A percentile compares a stretch with the other conserved stretches of the same genome.
These are phyloP conservation scores for Thaleichthys pacificus DNA, from an alignment of 2,797 vertebrate species.

Conservation along the genomic window DNA sequence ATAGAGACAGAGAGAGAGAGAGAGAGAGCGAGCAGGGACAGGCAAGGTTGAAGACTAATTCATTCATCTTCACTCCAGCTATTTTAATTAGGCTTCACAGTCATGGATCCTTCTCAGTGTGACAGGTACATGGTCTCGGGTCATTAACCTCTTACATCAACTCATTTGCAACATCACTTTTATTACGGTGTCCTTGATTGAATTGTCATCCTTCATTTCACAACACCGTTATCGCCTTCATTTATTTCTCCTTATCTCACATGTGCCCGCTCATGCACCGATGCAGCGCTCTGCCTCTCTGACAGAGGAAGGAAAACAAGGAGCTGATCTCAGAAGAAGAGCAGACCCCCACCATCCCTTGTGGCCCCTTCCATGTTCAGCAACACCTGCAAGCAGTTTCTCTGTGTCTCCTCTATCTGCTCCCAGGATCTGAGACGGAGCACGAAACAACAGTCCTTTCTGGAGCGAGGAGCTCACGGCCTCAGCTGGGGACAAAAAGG, in stretches of 20 bases:
- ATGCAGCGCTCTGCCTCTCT: slow-evolving; percentile 1
- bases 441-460: slow-evolving; percentile 8
- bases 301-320: background rate
- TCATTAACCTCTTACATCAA: slow-evolving; percentile 43
- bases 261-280: background rate
- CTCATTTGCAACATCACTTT: slow-evolving; percentile 20
- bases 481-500: background rate
- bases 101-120: slow-evolving; percentile 26
- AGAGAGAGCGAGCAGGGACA: slow-evolving; percentile 18
- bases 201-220: slow-evolving; percentile 56
- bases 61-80: slow-evolving; percentile 5
- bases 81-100: slow-evolving; percentile 23
- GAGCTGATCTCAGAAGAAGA: background rate
- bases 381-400: slow-evolving; percentile 29
- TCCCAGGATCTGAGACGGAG: slow-evolving; percentile 21
- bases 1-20: background rate
- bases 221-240: slow-evolving; percentile 19
- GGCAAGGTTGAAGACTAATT: slow-evolving; percentile 7
- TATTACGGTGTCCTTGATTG: slow-evolving; percentile 40
- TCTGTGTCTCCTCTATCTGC: slow-evolving; percentile 10
- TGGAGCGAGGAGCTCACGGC: background rate
- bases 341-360: background rate
- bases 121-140: slow-evolving; percentile 35
- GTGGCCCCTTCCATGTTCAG: slow-evolving; percentile 3
- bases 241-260: slow-evolving; percentile 11